Evolutionary conservation across 1,140 invertebrate genomes (phyloP).

Genomic region (Cotesia glomerata): DNA sequence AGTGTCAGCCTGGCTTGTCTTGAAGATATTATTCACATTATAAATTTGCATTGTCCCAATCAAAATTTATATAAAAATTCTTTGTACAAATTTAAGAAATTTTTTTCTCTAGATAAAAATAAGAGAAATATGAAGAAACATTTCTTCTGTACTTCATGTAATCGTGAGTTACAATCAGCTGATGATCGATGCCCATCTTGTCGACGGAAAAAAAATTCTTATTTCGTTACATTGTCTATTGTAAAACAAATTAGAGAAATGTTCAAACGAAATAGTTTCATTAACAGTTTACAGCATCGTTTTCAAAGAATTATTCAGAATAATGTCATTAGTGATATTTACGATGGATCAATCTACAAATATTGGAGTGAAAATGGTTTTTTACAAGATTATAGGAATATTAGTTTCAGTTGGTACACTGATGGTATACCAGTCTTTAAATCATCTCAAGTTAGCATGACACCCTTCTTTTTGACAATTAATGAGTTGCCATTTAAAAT

Average conservation of each 20-base stretch:
- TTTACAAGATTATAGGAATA: conserved; percentile 33
- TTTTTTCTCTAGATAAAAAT: neutral
- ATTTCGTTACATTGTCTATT: neutral
- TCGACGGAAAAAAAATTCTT: neutral
- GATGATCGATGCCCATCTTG: neutral
- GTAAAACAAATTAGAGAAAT: neutral
- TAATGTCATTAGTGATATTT: neutral
- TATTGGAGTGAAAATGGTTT: conserved; percentile 32
- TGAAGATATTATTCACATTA: conserved; percentile 2
- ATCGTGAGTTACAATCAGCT: neutral
- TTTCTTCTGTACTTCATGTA: conserved; percentile 11
- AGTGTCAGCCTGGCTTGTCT: conserved; percentile 2
- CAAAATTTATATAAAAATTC: conserved; percentile 1
- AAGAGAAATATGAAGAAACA: conserved; percentile 3
- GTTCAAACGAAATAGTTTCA: neutral
- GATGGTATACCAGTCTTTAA: conserved; percentile 49
- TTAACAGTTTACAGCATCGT: neutral
- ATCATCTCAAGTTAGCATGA: conserved; percentile 46
- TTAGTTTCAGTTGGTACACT: conserved; percentile 40
- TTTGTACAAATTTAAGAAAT: conserved; percentile 13
- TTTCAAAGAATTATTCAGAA: conserved; percentile 1
- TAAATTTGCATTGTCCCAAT: conserved; percentile 2
- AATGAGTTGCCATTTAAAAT: conserved; percentile 45
- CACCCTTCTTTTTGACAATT: conserved; percentile 44
- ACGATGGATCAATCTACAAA: neutral